phyloP scores from a whole-genome alignment of 2,888 invertebrate genomes.

The Spisula solida region DNA sequence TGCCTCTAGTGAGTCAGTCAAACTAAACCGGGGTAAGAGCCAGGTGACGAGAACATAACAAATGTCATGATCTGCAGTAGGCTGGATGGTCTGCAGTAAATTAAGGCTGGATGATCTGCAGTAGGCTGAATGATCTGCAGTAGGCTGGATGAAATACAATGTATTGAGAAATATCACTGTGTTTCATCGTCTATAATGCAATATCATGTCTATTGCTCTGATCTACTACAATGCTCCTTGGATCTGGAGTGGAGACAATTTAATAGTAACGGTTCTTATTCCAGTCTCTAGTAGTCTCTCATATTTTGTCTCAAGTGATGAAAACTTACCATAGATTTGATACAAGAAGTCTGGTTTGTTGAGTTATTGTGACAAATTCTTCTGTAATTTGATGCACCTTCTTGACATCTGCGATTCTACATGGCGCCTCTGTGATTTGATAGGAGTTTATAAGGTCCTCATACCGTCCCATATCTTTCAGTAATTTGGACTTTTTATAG shows the following conservation, averaged over 20 bases:
- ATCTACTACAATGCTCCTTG: neutral
- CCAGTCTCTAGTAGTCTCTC: neutral
- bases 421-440: too few species aligned
- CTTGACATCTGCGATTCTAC: neutral
- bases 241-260: neutral
- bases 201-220: neutral
- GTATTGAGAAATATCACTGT: neutral
- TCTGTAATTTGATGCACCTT: neutral
- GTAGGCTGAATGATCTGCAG: neutral
- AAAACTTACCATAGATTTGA: neutral
- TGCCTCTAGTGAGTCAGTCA: too few species aligned
- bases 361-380: neutral
- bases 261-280: neutral
- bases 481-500: too few species aligned
- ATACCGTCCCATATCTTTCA: too few species aligned
- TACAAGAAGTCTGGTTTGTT: neutral
- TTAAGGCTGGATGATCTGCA: neutral
- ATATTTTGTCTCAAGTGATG: neutral
- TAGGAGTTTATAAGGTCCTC: too few species aligned
- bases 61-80: neutral
- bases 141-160: neutral
- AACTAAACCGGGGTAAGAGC: too few species aligned
- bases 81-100: too few species aligned
- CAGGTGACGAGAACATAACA: too few species aligned
- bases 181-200: neutral